These are phyloP conservation scores for Genyomyrus donnyi DNA, from an alignment of 2,113 vertebrate species.

Conservation along the genomic window DNA sequence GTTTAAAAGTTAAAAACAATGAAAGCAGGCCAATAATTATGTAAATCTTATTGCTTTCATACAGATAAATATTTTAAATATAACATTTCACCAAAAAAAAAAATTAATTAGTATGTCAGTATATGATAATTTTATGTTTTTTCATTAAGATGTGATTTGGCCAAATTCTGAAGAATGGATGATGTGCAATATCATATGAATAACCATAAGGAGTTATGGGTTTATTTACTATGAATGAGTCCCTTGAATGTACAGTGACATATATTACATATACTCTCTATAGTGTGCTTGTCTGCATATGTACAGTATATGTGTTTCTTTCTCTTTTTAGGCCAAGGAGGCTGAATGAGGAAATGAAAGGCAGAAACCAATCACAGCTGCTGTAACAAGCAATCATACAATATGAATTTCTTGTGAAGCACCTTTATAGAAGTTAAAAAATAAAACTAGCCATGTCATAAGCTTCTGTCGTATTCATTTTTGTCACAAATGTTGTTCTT, in stretches of 20 bases:
- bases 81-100: no score
- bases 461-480: background rate
- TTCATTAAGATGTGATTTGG: no score
- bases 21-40: no score
- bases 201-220: background rate
- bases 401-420: slow-evolving; percentile 50
- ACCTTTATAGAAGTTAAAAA: background rate
- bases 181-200: background rate
- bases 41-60: no score
- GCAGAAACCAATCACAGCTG: slow-evolving; percentile 16
- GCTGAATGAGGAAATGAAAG: slow-evolving; percentile 37
- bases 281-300: background rate
- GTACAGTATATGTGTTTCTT: background rate
- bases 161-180: background rate
- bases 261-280: background rate
- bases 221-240: background rate
- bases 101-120: no score
- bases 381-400: slow-evolving; percentile 43
- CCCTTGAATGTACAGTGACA: background rate
- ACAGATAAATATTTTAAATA: no score
- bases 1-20: no score
- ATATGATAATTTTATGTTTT: background rate
- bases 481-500: background rate
- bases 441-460: slow-evolving; percentile 13
- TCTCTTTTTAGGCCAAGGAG: slow-evolving; percentile 48